Percentiles rank a stretch among this genome's conserved stretches.
These are phyloP conservation scores for Tortrix viridana DNA, from an alignment of 2,888 invertebrate genomes.

Conservation along the genomic window DNA sequence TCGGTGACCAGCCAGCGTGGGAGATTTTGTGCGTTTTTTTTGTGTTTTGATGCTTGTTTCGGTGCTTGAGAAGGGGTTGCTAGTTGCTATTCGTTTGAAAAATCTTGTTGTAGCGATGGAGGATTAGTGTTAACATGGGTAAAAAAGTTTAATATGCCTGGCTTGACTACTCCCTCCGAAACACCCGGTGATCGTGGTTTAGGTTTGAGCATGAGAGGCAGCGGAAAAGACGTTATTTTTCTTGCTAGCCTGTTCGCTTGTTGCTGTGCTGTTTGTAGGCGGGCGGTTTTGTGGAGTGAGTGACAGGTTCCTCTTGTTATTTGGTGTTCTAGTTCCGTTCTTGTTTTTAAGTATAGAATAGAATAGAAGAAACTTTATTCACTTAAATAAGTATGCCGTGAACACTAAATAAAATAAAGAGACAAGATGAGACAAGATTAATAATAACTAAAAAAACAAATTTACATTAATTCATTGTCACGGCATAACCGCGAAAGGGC, in stretches of 20 bases:
- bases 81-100: not conserved
- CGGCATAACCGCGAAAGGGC: too few species aligned
- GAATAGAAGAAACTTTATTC: too few species aligned
- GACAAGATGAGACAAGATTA: too few species aligned
- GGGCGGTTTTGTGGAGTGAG: not conserved
- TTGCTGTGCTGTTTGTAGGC: not conserved
- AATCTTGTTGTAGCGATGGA: not conserved
- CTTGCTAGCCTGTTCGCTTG: not conserved
- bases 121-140: not conserved
- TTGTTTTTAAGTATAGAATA: not conserved
- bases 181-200: not conserved
- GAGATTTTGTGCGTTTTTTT: not conserved
- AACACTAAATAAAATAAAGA: too few species aligned
- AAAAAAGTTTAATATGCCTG: not conserved
- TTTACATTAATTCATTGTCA: too few species aligned
- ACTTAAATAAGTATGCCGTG: too few species aligned
- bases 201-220: not conserved
- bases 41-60: not conserved
- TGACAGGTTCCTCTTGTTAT: not conserved
- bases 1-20: conserved; percentile 9
- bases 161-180: not conserved
- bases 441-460: too few species aligned
- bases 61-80: conserved; percentile 1
- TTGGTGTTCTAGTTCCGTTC: not conserved
- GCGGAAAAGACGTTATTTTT: not conserved